A percentile compares a stretch with the other conserved stretches of the same genome.
Conservation (phyloP, 2,797 vertebrate species). For the Threskiornis aethiopicus region DNA sequence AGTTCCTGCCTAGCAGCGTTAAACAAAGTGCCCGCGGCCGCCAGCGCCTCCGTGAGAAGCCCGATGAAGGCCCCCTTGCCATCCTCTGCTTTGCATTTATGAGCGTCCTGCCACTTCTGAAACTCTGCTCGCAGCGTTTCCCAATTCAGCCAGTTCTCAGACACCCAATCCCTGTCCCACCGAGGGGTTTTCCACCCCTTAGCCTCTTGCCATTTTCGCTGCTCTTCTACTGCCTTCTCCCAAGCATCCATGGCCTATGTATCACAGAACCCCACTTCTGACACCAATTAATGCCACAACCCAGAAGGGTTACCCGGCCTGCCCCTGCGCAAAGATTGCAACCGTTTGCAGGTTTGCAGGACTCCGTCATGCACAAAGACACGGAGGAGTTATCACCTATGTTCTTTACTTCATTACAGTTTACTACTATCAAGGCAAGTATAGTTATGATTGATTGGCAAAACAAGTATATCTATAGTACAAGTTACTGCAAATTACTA, state of each 20-base stretch:
- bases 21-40: not conserved
- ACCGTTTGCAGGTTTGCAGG: not conserved
- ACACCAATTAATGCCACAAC: not conserved
- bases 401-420: not conserved
- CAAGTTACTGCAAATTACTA: not conserved
- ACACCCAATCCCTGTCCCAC: not conserved
- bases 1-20: not conserved
- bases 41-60: not conserved
- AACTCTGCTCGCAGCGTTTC: not conserved
- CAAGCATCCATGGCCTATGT: not conserved
- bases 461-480: not conserved
- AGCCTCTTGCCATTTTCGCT: not conserved
- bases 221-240: not conserved
- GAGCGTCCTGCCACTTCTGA: not conserved
- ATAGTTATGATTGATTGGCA: accelerated
- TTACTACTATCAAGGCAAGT: not conserved
- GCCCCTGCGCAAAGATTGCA: not conserved
- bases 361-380: not conserved
- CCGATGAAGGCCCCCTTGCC: not conserved
- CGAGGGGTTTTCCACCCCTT: not conserved
- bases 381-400: not conserved
- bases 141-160: not conserved
- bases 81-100: not conserved
- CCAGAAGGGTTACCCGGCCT: not conserved
- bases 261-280: not conserved